Base-by-base conservation (phyloP, 2,797 vertebrate species). In the Setipinna tenuifilis region DNA sequence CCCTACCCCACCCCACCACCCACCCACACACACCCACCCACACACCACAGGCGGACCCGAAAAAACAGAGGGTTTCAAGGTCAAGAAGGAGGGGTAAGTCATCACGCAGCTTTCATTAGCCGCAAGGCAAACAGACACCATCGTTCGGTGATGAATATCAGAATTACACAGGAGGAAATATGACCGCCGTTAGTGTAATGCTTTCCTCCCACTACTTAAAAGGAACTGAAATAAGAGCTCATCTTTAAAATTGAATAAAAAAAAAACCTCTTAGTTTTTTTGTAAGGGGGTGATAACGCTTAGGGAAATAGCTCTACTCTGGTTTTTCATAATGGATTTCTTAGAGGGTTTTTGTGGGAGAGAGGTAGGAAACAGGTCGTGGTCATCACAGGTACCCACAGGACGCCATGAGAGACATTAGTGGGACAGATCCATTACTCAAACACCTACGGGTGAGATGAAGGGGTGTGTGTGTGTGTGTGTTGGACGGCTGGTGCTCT, bases 1-100 rank as follows among this genome's bases (percentile, higher is more conserved):
- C 4, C 10, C 4, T 48, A 10, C 46, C n/a, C n/a, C n/a, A n/a
- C 3, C 46, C 3, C 10, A 48, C 46, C 46, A 10, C 10, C 3
- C 31, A 41, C 68, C 35, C 6, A 28, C 16, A 41, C 31, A 16
- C 68, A 48, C 46, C 3, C 46, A 48, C 68, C 28, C 68, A 0
- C 57, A 0, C 31, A 44, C 71, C 41, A 9, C 71, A 35, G 19
- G 44, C 16, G 71, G 71, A 78, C 71, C 71, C 35, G 17, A 78
- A 78, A 78, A 9, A 10, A 78, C 31, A 78, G 71, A 78, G 35
- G 35, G 41, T 78, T 44, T 41, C 71, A 78, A 78, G 71, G 71
- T 78, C 71, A 78, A 78, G 71, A 31, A 78, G 71, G 17, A 19
- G 1, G 71, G 71, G 6, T 78, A 78, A 78, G 71, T 17, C 71